These are phyloP conservation scores for Polia nebulosa DNA, from an alignment of 2,888 invertebrate genomes.

Conservation along the genomic window DNA sequence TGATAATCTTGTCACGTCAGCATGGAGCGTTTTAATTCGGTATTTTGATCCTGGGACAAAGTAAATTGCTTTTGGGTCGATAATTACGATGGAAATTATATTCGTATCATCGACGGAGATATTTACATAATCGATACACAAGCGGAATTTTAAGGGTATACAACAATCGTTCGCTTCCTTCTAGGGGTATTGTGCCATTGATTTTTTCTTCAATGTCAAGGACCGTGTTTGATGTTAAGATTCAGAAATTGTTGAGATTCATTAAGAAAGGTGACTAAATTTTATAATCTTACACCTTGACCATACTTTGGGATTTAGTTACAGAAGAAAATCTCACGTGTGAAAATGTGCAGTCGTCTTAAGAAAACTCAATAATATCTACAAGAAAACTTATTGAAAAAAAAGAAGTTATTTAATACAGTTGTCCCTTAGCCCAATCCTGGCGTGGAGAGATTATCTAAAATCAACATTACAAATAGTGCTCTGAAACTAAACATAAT, in stretches of 20 bases:
- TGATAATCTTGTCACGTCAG: constrained; percentile 69
- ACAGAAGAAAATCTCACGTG: too few relatives aligned
- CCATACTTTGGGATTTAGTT: background rate
- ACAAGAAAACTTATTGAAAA: too few relatives aligned
- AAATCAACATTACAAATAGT: background rate
- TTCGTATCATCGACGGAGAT: constrained; percentile 67
- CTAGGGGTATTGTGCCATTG: constrained; percentile 28
- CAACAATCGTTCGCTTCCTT: constrained; percentile 45
- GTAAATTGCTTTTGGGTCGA: constrained; percentile 75
- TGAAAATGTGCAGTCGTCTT: too few relatives aligned
- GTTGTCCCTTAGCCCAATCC: too few relatives aligned
- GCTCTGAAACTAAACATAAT: background rate
- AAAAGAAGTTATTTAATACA: too few relatives aligned
- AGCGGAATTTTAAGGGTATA: constrained; percentile 65
- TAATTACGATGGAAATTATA: constrained; percentile 72
- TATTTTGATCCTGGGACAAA: constrained; percentile 64
- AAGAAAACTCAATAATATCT: too few relatives aligned
- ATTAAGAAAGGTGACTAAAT: background rate
- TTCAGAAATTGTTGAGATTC: background rate
- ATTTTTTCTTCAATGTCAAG: constrained; percentile 49
- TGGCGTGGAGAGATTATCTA: background rate
- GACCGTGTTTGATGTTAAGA: constrained; percentile 1
- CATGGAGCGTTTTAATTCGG: constrained; percentile 67
- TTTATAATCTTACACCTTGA: background rate
- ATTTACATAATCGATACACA: constrained; percentile 75